Percentiles rank a stretch among this genome's conserved stretches.
These are phyloP conservation scores for Xylota segnis DNA, from an alignment of 2,888 invertebrate species.

Conservation along the genomic window DNA sequence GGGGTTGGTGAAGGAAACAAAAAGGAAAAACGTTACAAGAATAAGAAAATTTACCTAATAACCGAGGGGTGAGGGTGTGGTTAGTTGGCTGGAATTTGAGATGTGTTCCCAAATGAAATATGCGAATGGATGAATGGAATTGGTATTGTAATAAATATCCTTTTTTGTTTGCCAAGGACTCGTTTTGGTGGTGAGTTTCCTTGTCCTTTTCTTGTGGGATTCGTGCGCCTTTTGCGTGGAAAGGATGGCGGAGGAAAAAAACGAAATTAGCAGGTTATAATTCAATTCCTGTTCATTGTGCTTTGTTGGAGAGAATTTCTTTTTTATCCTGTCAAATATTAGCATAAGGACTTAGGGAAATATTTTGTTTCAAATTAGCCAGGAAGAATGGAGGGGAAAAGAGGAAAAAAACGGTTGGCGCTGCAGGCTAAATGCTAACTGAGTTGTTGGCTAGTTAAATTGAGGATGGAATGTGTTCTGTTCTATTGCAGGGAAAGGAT, in stretches of 20 bases:
- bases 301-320: not conserved
- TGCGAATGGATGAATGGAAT: constrained; percentile 61
- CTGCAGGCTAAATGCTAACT: constrained; percentile 26
- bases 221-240: constrained; percentile 1
- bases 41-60: constrained; percentile 57
- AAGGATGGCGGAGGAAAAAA: constrained; percentile 42
- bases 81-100: constrained; percentile 65
- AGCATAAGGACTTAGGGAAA: constrained; percentile 66
- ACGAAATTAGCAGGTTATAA: constrained; percentile 73
- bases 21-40: constrained; percentile 18
- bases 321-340: constrained; percentile 57
- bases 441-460: not conserved
- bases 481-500: too few species aligned
- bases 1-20: not conserved
- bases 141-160: constrained; percentile 73
- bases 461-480: not conserved
- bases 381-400: constrained; percentile 56
- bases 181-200: not conserved
- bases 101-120: constrained; percentile 52
- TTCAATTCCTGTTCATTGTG: constrained; percentile 70
- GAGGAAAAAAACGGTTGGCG: constrained; percentile 28
- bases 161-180: constrained; percentile 49
- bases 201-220: not conserved
- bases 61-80: constrained; percentile 34
- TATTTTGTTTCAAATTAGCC: constrained; percentile 75